These are phyloP conservation scores for Pitangus sulphuratus DNA, from an alignment of 2,797 vertebrate species.

Conservation along the genomic window DNA sequence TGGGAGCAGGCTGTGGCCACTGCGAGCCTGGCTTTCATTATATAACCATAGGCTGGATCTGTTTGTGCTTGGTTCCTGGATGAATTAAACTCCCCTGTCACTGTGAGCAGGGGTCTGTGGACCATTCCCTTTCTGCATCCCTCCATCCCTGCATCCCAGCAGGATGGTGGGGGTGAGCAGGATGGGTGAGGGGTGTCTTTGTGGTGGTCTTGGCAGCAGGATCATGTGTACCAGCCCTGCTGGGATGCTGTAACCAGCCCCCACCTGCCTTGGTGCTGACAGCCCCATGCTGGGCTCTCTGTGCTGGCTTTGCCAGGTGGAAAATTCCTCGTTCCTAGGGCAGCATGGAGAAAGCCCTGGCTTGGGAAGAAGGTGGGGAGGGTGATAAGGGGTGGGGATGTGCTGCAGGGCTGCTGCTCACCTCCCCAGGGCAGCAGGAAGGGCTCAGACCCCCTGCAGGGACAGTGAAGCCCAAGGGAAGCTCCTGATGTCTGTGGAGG, in stretches of 20 bases:
- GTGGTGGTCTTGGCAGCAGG: neutral
- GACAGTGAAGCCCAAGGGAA: neutral
- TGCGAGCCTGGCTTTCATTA: neutral
- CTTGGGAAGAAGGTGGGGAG: neutral
- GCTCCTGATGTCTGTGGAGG: neutral
- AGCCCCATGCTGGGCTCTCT: too few species aligned
- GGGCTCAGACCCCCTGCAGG: neutral
- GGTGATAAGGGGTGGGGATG: rapidly evolving
- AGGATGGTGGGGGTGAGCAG: neutral
- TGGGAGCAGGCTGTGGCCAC: neutral
- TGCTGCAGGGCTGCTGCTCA: neutral
- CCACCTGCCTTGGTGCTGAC: rapidly evolving
- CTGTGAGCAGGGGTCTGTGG: neutral
- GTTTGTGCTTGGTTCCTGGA: neutral
- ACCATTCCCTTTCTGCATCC: neutral
- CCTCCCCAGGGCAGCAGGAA: neutral
- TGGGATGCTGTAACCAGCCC: neutral
- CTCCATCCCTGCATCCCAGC: rapidly evolving
- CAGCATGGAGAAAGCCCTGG: neutral
- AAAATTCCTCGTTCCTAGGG: neutral
- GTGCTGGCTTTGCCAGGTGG: neutral
- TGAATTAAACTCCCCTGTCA: rapidly evolving
- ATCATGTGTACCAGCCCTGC: rapidly evolving
- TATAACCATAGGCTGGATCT: rapidly evolving
- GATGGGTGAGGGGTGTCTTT: neutral